A percentile compares a stretch with the other conserved stretches of the same genome.
These are phyloP conservation scores for Cynoglossus semilaevis DNA, from an alignment of 2,113 vertebrate genomes.

Conservation along the genomic window DNA sequence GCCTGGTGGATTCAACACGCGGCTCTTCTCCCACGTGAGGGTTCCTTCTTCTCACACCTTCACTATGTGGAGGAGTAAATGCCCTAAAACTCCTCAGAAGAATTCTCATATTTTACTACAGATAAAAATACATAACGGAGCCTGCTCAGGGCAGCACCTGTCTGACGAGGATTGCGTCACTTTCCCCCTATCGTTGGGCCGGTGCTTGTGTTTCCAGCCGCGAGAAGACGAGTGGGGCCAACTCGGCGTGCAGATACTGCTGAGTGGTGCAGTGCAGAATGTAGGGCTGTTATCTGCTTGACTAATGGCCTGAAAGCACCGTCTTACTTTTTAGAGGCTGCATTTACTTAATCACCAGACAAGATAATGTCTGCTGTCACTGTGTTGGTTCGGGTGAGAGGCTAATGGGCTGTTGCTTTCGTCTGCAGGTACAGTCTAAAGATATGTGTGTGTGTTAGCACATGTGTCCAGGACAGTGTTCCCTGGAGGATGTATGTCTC, in stretches of 20 bases:
- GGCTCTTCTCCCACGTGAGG: constrained; percentile 42
- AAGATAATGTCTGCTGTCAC: constrained; percentile 67
- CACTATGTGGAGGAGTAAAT: constrained; percentile 37
- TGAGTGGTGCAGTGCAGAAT: constrained; percentile 60
- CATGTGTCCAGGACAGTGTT: no score
- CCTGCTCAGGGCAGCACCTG: not conserved
- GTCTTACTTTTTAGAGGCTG: constrained; percentile 64
- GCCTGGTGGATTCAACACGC: constrained; percentile 54
- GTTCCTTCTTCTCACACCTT: constrained; percentile 41
- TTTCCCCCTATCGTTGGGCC: constrained; percentile 2
- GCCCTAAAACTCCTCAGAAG: constrained; percentile 26
- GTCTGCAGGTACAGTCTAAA: constrained; percentile 31
- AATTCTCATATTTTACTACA: constrained; percentile 14
- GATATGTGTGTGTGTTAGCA: constrained; percentile 15
- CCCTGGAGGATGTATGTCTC: constrained; percentile 24
- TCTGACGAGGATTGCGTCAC: constrained; percentile 3
- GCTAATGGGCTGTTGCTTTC: constrained; percentile 31
- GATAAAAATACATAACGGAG: not conserved
- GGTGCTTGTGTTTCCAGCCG: constrained; percentile 36
- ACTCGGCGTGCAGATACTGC: constrained; percentile 64
- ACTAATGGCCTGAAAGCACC: constrained; percentile 74
- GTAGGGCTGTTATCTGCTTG: constrained; percentile 64
- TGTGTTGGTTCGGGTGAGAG: constrained; percentile 39
- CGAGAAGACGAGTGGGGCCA: constrained; percentile 34
- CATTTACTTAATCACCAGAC: constrained; percentile 72